Conservation (phyloP, 2,113 vertebrate genomes). For the Crotalus helleri region DNA sequence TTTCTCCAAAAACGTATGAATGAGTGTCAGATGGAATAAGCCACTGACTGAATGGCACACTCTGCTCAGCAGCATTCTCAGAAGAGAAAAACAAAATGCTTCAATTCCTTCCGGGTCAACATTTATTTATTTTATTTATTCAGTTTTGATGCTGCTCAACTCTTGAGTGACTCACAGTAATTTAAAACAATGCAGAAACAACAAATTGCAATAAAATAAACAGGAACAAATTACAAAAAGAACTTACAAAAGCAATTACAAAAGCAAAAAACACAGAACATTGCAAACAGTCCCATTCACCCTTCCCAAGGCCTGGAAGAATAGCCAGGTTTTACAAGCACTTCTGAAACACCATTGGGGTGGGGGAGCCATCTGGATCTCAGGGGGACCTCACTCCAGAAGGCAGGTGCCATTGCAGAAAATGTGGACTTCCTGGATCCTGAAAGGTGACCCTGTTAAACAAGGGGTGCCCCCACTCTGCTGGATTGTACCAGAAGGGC, state of each 20-base stretch:
- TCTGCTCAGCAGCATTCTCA: fast-evolving
- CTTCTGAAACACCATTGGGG: neutral
- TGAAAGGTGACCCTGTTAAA: neutral
- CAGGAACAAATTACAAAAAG: neutral
- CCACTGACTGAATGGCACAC: neutral
- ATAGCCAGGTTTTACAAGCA: neutral
- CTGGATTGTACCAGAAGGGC: neutral
- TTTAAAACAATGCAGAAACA: neutral
- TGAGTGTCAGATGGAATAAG: neutral
- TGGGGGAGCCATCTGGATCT: neutral
- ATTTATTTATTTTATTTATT: neutral
- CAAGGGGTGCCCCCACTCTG: neutral
- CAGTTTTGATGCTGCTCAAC: neutral
- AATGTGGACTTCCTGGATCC: neutral
- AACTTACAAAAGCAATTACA: neutral
- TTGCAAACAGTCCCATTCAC: neutral
- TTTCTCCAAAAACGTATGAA: neutral
- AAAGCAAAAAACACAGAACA: neutral
- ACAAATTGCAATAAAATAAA: neutral
- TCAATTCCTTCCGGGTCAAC: neutral
- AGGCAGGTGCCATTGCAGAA: neutral
- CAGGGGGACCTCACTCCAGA: neutral
- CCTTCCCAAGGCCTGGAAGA: neutral
- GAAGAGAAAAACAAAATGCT: neutral
- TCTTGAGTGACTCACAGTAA: neutral